Evolutionary conservation across 1,140 invertebrate genomes (phyloP).

Genomic region (Lepidotrigona ventralis): DNA sequence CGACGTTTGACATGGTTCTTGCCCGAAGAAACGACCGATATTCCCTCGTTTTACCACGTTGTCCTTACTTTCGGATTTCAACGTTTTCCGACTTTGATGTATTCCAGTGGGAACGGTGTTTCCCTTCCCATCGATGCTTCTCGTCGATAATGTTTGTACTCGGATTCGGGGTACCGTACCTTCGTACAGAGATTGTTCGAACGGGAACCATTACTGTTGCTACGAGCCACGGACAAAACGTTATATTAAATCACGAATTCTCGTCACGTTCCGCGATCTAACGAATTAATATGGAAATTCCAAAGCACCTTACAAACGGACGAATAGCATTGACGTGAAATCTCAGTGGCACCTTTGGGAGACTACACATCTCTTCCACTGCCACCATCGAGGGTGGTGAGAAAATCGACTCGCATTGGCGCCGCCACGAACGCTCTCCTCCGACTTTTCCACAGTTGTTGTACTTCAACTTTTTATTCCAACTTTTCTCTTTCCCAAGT

Average conservation of each 20-base stretch:
- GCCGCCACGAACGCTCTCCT: conserved; percentile 12
- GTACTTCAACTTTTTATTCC: not conserved
- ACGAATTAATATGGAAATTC: conserved; percentile 76
- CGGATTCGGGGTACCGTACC: not conserved
- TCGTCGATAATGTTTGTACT: too few relatives aligned
- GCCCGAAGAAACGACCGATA: not conserved
- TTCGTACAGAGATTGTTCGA: conserved; percentile 5
- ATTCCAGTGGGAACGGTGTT: not conserved
- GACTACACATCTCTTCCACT: not conserved
- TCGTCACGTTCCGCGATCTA: conserved; percentile 68
- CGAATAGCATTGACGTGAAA: conserved; percentile 60
- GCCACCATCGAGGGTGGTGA: not conserved
- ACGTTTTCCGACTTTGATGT: not conserved
- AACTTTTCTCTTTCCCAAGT: not conserved
- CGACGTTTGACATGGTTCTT: conserved; percentile 1
- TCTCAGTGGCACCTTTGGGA: conserved; percentile 55
- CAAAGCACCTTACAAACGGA: conserved; percentile 65
- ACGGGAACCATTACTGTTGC: not conserved
- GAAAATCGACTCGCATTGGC: conserved; percentile 58
- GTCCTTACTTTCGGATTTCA: not conserved
- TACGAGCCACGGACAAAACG: conserved; percentile 56
- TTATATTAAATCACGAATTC: conserved; percentile 70
- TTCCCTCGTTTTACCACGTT: not conserved
- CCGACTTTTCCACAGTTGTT: accelerated
- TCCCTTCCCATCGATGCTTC: too few relatives aligned